Evolutionary conservation across 1,140 invertebrate species (phyloP).

Genomic region (Halesus radiatus): DNA sequence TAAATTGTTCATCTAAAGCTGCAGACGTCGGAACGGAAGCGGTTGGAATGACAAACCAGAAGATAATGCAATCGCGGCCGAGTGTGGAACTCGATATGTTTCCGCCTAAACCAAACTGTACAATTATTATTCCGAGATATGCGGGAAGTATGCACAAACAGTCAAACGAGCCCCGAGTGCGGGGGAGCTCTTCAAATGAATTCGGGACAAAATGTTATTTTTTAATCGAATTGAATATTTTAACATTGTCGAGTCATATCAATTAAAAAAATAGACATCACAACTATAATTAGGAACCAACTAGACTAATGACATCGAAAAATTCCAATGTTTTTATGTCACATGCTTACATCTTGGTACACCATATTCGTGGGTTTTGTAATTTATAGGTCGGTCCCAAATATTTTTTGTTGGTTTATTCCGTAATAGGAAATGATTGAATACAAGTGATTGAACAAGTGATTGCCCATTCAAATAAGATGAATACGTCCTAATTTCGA

Average conservation of each 20-base stretch:
- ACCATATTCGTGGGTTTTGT: too few relatives aligned
- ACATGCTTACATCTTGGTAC: too few relatives aligned
- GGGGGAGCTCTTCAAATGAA: conserved; percentile 1
- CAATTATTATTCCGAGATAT: conserved; percentile 6
- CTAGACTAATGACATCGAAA: too few relatives aligned
- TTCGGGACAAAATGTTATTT: conserved; percentile 24
- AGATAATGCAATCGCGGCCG: conserved; percentile 25
- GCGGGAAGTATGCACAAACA: conserved; percentile 23
- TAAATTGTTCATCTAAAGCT: neutral
- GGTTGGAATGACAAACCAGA: conserved; percentile 31
- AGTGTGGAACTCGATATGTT: conserved; percentile 32
- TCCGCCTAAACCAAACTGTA: neutral
- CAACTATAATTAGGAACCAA: too few relatives aligned
- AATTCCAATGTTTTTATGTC: too few relatives aligned
- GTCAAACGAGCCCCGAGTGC: neutral
- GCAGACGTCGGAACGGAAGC: conserved; percentile 14
- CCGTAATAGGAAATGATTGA: too few relatives aligned
- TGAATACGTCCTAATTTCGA: too few relatives aligned
- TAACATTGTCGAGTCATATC: neutral
- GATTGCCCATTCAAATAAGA: too few relatives aligned
- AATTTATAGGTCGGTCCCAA: too few relatives aligned
- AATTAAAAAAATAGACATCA: conserved; percentile 20
- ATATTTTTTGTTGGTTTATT: too few relatives aligned
- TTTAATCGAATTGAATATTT: neutral
- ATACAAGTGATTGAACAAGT: too few relatives aligned